These are phyloP conservation scores for Tinamus guttatus DNA, from an alignment of 2,113 vertebrate species.

Conservation along the genomic window DNA sequence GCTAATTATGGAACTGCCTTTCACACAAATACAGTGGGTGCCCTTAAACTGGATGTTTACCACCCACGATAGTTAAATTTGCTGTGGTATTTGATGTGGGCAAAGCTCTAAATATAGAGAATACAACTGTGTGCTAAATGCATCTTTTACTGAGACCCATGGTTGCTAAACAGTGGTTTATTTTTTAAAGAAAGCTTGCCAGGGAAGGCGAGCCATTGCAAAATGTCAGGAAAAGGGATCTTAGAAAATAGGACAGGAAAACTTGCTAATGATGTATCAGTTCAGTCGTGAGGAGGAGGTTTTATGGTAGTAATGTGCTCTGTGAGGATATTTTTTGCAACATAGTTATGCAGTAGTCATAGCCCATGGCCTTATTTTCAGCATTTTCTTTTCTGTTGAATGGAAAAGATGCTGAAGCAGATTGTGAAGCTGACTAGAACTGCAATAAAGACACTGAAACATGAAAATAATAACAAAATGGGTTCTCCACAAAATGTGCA, in stretches of 20 bases:
- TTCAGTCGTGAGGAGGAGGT: not conserved
- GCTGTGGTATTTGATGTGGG: not conserved
- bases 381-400: not conserved
- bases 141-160: slow-evolving; percentile 47
- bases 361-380: not conserved
- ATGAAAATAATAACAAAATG: not conserved
- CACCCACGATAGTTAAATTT: slow-evolving; percentile 17
- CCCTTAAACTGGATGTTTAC: slow-evolving; percentile 42
- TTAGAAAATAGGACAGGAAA: not conserved
- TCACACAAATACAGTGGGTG: not conserved
- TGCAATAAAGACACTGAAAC: not conserved
- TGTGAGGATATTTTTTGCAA: not conserved
- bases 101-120: slow-evolving; percentile 26
- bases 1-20: not conserved
- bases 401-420: not conserved
- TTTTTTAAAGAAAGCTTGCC: slow-evolving; percentile 25
- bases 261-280: not conserved
- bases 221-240: not conserved
- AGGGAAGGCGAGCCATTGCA: not conserved
- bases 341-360: not conserved
- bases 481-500: not conserved
- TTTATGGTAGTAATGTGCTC: not conserved
- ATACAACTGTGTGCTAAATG: slow-evolving; percentile 19
- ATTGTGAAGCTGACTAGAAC: not conserved
- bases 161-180: slow-evolving; percentile 20